Conservation (phyloP, 2,113 vertebrate genomes). For the Megaceryle torquata region DNA sequence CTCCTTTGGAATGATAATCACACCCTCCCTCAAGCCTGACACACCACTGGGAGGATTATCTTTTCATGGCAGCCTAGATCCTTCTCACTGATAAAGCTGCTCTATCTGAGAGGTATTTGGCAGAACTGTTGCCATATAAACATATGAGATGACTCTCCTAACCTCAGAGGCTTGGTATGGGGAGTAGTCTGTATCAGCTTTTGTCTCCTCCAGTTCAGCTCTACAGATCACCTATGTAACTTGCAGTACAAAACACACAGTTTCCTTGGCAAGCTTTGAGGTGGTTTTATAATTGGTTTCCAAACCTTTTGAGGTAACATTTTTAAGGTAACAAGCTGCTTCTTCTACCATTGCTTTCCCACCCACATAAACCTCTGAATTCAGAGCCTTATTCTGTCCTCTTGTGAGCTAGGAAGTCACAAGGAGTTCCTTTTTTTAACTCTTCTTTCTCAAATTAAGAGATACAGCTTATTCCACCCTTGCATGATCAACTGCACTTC, state of each 20-base stretch:
- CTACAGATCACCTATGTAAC: neutral
- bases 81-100: slow-evolving; percentile 24
- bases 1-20: slow-evolving; percentile 50
- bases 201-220: neutral
- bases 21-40: slow-evolving; percentile 32
- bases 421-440: rapidly evolving
- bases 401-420: neutral
- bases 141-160: neutral
- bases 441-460: neutral
- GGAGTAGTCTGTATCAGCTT: neutral
- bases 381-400: neutral
- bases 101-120: slow-evolving; percentile 24
- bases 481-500: neutral
- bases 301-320: neutral
- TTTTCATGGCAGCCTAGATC: slow-evolving; percentile 26
- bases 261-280: neutral
- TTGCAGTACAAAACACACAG: neutral
- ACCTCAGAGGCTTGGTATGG: slow-evolving; percentile 24
- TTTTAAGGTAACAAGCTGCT: neutral
- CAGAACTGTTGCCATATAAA: neutral
- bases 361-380: neutral
- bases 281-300: neutral
- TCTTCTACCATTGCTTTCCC: neutral
- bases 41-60: slow-evolving; percentile 34
- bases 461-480: neutral